A percentile compares a stretch with the other conserved stretches of the same genome.
Conservation (phyloP, 2,888 invertebrate genomes). For the Strigamia maritima region DNA sequence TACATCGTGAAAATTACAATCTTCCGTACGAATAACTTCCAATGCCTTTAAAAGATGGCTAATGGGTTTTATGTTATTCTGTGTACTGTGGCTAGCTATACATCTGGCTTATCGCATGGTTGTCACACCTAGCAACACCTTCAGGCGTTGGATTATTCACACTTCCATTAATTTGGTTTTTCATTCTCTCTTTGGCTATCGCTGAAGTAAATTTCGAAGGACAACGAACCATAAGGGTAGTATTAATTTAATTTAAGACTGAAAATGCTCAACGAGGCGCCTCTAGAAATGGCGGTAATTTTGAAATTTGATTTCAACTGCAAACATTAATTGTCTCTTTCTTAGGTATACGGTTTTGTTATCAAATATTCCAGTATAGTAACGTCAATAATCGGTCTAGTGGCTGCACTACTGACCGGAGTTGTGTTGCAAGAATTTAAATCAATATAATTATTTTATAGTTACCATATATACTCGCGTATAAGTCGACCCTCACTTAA, state of each 20-base stretch:
- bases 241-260: constrained; percentile 44
- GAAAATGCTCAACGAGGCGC: constrained; percentile 48
- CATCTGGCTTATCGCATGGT: constrained; percentile 53
- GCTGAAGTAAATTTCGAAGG: constrained; percentile 55
- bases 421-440: constrained; percentile 39
- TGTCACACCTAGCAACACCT: constrained; percentile 49
- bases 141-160: constrained; percentile 51
- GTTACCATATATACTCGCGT: too few relatives aligned
- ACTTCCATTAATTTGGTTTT: constrained; percentile 51
- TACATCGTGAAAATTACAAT: constrained; percentile 53
- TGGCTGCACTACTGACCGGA: constrained; percentile 37
- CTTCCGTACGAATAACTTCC: not conserved
- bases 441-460: not conserved
- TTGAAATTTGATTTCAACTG: not conserved
- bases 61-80: constrained; percentile 51
- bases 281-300: constrained; percentile 51
- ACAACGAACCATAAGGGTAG: constrained; percentile 51
- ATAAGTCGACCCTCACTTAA: too few relatives aligned
- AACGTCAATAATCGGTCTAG: constrained; percentile 36
- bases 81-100: constrained; percentile 50
- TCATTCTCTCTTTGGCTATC: constrained; percentile 52
- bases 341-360: constrained; percentile 38
- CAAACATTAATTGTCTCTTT: not conserved
- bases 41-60: constrained; percentile 53
- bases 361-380: constrained; percentile 38